These are phyloP conservation scores for Spermophilus dauricus DNA, from an alignment of 2,113 vertebrate species.

Conservation along the genomic window DNA sequence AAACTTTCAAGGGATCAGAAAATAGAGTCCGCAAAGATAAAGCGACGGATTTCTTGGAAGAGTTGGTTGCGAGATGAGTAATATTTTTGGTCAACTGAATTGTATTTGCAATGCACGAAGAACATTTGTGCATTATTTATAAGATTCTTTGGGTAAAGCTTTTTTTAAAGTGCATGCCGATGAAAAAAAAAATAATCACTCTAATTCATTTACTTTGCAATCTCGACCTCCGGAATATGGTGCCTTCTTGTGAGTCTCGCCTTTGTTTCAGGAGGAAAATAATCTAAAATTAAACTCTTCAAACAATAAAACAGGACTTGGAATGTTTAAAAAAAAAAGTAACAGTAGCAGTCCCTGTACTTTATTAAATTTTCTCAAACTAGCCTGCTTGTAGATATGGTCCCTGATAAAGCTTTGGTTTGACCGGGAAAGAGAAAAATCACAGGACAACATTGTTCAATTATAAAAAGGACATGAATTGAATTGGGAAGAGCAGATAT, in stretches of 20 bases:
- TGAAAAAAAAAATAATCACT: conserved; percentile 22
- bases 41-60: conserved; percentile 10
- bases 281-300: neutral
- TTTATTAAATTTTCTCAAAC: neutral
- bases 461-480: neutral
- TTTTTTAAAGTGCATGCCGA: neutral
- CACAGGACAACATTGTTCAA: neutral
- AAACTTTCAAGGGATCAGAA: neutral
- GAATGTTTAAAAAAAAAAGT: neutral
- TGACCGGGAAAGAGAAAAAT: neutral
- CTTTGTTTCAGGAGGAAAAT: neutral
- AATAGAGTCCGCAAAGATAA: neutral
- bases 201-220: conserved; percentile 34
- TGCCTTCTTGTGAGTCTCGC: neutral
- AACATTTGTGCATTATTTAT: conserved; percentile 49
- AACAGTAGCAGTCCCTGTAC: neutral
- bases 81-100: neutral
- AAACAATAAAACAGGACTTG: neutral
- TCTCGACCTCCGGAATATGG: neutral
- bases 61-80: neutral
- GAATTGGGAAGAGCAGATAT: neutral
- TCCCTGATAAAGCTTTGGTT: neutral
- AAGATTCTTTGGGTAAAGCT: conserved; percentile 20
- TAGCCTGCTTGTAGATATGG: neutral
- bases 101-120: neutral